Evolutionary conservation across 2,888 invertebrate species (phyloP).

Genomic region (Lochmaea crataegi): DNA sequence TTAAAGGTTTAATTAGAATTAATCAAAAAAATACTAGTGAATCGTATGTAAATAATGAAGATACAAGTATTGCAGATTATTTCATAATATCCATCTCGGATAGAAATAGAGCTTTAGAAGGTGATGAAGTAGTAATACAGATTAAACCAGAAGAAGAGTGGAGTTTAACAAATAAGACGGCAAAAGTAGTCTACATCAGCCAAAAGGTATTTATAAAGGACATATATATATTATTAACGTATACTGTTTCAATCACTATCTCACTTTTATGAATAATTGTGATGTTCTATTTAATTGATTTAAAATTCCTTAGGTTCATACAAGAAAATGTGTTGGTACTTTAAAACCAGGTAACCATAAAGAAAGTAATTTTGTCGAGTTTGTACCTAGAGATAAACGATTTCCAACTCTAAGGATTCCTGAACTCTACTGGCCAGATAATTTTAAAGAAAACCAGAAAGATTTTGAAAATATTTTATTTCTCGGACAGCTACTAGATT

Average conservation of each 20-base stretch:
- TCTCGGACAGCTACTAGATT: conserved; percentile 76
- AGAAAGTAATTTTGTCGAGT: conserved; percentile 72
- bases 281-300: not conserved
- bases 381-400: conserved; percentile 83
- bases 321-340: conserved; percentile 79
- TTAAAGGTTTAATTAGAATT: conserved; percentile 82
- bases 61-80: conserved; percentile 75
- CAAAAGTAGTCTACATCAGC: conserved; percentile 79
- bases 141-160: conserved; percentile 64
- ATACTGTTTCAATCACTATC: too few relatives aligned
- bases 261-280: too few relatives aligned
- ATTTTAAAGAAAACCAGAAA: conserved; percentile 69
- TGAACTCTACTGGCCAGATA: conserved; percentile 72
- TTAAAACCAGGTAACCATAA: conserved; percentile 71
- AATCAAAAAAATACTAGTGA: conserved; percentile 86
- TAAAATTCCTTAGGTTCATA: conserved; percentile 68
- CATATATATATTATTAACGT: too few relatives aligned
- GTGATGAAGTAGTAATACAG: conserved; percentile 80
- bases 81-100: conserved; percentile 77
- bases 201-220: conserved; percentile 65
- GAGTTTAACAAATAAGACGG: conserved; percentile 66
- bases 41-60: conserved; percentile 80
- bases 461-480: conserved; percentile 74
- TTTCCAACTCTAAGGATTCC: conserved; percentile 83
- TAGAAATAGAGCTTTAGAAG: conserved; percentile 86